Evolutionary conservation across 1,140 invertebrate genomes (phyloP), one percentile per base, ranked within the genome.

Genomic region (Drosophila bocki): DNA sequence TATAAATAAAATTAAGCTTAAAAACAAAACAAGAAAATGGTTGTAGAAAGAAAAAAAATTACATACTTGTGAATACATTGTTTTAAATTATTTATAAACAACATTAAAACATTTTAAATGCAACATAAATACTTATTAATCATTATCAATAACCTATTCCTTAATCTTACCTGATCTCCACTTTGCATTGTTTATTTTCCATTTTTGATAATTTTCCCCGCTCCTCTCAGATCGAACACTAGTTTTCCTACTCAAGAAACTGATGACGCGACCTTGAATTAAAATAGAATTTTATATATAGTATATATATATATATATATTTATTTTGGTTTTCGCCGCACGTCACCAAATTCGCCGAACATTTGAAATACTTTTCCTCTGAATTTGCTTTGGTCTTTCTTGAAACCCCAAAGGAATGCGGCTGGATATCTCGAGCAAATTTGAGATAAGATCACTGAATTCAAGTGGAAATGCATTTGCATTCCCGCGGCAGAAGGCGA

Each of bases 211-310:
- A 26, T 32, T 45, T 65, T 65, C 50, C 13, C 33, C 48, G 13
- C n/a, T n/a, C 33, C 5, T 44, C 19, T 26, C 13, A 22, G 11
- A 48, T 33, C 11, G 33, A 15, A 12, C 62, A 45, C 22, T 32
- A 33, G 35, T 57, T 47, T 57, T 35, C 26, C 41, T 32, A 42
- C 42, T 50, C 22, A 39, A 62, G 42, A 78, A 76, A 78, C 71
- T 87, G 81, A 81, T 84, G 84, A 90, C 74, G 74, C 77, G 84
- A 88, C 84, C 84, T 88, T 88, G 84, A 72, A 88, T 84, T 29
- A 64, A 88, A 88, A 88, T 88, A 88, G 84, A 84, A 67, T 81
- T 83, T 84, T 78, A 75, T 53, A 61, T 67, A 47, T 61, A 67
- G 22, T 61, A 53, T 22, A 35, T 13, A 35, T 50, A 7, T 53